Evolutionary conservation across 2,888 invertebrate species (phyloP), one percentile per base, ranked within the genome.

Genomic region (Nasonovia ribisnigri): DNA sequence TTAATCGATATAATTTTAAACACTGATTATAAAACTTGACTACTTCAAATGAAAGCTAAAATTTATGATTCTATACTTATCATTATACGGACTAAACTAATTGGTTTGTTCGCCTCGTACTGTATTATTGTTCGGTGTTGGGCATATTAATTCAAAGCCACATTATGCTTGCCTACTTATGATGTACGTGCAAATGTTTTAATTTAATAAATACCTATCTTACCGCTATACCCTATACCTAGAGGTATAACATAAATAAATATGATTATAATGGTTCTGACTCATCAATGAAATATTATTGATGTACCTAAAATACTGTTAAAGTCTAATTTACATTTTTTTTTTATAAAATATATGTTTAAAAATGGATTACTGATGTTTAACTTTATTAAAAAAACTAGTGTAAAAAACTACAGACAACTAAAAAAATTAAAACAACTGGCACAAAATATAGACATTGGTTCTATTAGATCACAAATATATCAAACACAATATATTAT

Each of bases 181-280:
- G 86, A 57, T 20, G 46, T 91, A 91, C 91, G 91, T 91, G 91
- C 57, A 86, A 60, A 91, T 60, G 91, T 86, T 91, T 91, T 57
- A n/a, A 91, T 91, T 91, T 16, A 57, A 91, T 46, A 91, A 36
- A 84, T 91, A 84, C 91, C 91, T 42, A 54, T n/a, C 36, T 24
- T 91, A 91, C 84, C 91, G 84, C 42, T 54, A 43, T 42, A 67
- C n/a, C 36, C 67, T 67, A 86, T 57, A n/a, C 60, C 24, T 24
- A 43, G 16, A 36, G n/a, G n/a, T n/a, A n/a, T 29, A 48, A 90
- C 46, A 67, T 24, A 91, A 54, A 54, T 54, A 42, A 54, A 26
- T 54, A 84, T 54, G 54, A 42, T 20, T 84, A 51, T 51, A 90
- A 36, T 8, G 16, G 3, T n/a, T 5, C 16, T 91, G 84, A 54